Evolutionary conservation across 1,140 invertebrate genomes (phyloP), one percentile per base, ranked within the genome.

Genomic region (Ephestia elutella): DNA sequence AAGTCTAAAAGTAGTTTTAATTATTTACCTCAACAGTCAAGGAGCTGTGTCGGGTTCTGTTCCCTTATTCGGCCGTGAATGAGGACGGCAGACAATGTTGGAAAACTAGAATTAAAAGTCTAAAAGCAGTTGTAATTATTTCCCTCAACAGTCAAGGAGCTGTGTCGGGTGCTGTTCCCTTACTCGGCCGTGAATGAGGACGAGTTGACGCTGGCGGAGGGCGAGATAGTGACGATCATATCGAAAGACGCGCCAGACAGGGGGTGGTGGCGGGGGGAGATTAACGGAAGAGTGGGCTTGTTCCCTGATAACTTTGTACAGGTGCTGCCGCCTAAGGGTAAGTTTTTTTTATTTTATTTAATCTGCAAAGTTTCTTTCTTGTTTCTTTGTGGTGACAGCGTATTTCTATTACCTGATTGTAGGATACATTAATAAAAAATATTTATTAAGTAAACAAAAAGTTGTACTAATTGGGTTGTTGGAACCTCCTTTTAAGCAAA

Each of bases 221-320:
- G 96, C 28, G 97, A 99, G 73, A 90, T 98, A 15, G 94, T 99
- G 62, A 95, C 92, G 7, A 91, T 99, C 58, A 84, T 99, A 32
- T 94, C 92, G 28, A 96, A 93, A 90, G 94, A 98, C 71, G 93
- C 95, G 35, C 95, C 96, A 49, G 98, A 99, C 87, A 94, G 95
- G 65, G 97, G 97, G 44, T 99, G 97, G 98, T 99, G 97, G 97
- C 94, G 94, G 84, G 98, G 98, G 53, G 97, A 99, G 89, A 71
- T 98, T 0, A 92, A 93, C 65, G 97, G 97, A 25, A 92, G 93
- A 80, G 87, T 96, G 55, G 98, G 98, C 0, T 92, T 99, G 1
- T 99, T 99, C 83, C 98, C 98, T 3, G 97, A 99, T 79, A 99
- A 99, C 90, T 99, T 99, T 90, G 96, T 98, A 5, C 92, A 95